Evolutionary conservation across 1,140 invertebrate genomes (phyloP).

Genomic region (Neuroterus valhalla): DNA sequence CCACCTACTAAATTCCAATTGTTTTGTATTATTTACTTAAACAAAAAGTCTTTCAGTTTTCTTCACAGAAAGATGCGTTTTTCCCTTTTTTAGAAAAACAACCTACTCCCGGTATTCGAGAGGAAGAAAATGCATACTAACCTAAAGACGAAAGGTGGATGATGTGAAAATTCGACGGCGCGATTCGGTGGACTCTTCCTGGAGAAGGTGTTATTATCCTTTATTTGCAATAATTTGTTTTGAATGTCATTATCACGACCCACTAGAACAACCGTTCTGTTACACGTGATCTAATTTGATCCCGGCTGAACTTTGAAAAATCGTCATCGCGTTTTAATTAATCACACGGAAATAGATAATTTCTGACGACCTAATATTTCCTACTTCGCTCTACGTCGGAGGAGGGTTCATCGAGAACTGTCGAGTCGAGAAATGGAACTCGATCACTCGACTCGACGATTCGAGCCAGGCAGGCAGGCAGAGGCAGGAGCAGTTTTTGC

Average conservation of each 20-base stretch:
- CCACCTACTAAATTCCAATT: no score
- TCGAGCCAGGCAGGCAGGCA: no score
- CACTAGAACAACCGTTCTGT: constrained; percentile 14
- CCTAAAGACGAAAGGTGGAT: no score
- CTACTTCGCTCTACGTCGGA: neutral
- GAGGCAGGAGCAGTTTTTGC: no score
- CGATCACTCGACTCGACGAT: neutral
- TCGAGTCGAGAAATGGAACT: no score
- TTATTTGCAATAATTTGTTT: constrained; percentile 3
- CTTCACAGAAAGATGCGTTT: no score
- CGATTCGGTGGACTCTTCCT: constrained; percentile 14
- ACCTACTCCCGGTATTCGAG: no score
- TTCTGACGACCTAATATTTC: no score
- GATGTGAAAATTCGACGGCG: neutral
- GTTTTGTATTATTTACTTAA: no score
- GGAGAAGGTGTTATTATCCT: constrained; percentile 15
- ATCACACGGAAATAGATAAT: constrained; percentile 7
- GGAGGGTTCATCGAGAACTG: constrained; percentile 1
- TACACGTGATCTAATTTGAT: constrained; percentile 10
- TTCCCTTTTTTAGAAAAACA: no score
- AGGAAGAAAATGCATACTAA: no score
- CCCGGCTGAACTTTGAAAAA: neutral
- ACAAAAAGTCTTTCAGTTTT: no score
- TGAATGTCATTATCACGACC: neutral
- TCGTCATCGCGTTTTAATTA: neutral